Conservation (phyloP, 2,888 invertebrate species). For the Euzetes globulus region DNA sequence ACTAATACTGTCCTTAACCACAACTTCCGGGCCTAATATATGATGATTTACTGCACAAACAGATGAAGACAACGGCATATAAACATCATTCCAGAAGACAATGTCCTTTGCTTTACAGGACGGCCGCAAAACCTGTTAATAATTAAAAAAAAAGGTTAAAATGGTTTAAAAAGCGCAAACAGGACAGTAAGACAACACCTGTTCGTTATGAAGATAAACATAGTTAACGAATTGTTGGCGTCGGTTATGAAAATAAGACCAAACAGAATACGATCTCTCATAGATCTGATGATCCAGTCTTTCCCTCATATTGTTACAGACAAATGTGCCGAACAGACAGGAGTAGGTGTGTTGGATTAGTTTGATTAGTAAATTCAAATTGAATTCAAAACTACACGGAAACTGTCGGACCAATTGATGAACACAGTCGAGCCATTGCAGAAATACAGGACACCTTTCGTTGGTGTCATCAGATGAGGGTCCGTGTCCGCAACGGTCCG, state of each 20-base stretch:
- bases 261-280: slow-evolving; percentile 62
- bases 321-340: slow-evolving; percentile 91
- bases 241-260: slow-evolving; percentile 65
- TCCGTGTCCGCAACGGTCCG: slow-evolving; percentile 68
- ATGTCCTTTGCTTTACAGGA: slow-evolving; percentile 74
- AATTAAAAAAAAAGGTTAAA: slow-evolving; percentile 37
- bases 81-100: slow-evolving; percentile 75
- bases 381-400: slow-evolving; percentile 91
- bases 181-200: slow-evolving; percentile 48
- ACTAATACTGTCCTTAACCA: background rate
- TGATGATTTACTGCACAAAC: background rate
- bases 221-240: slow-evolving; percentile 71
- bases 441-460: slow-evolving; percentile 92
- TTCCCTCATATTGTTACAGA: slow-evolving; percentile 62
- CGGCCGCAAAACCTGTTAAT: slow-evolving; percentile 71
- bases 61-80: slow-evolving; percentile 46
- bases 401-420: slow-evolving; percentile 82
- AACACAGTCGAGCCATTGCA: slow-evolving; percentile 95
- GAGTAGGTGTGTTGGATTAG: slow-evolving; percentile 91
- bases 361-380: slow-evolving; percentile 86
- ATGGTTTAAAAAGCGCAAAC: slow-evolving; percentile 5
- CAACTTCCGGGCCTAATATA: background rate
- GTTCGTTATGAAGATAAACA: slow-evolving; percentile 59
- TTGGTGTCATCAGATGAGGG: slow-evolving; percentile 79
- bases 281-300: slow-evolving; percentile 43